These are phyloP conservation scores for Cremastinae sp. DNA, from an alignment of 2,888 invertebrate genomes.

Conservation along the genomic window DNA sequence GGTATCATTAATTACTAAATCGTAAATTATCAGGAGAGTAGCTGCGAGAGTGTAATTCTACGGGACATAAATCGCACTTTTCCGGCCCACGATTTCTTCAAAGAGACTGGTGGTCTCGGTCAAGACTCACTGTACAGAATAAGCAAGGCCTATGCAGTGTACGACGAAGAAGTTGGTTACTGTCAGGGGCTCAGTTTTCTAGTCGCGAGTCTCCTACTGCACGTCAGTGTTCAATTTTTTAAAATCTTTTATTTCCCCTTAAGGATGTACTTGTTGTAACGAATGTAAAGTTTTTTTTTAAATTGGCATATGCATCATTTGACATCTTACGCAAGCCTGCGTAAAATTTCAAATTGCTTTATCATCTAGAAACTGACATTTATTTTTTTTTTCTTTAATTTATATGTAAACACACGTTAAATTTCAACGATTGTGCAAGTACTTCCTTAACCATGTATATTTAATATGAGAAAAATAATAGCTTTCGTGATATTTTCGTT, in stretches of 20 bases:
- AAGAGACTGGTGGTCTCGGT: slow-evolving; percentile 95
- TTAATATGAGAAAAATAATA: background rate
- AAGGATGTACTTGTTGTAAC: too few relatives aligned
- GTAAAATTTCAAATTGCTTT: too few relatives aligned
- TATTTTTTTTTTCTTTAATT: background rate
- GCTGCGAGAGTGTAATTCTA: slow-evolving; percentile 96
- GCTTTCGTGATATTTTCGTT: slow-evolving; percentile 5
- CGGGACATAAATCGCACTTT: slow-evolving; percentile 99
- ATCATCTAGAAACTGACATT: too few relatives aligned
- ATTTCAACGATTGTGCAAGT: too few relatives aligned
- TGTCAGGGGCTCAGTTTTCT: slow-evolving; percentile 99
- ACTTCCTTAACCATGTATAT: background rate
- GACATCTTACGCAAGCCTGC: too few relatives aligned
- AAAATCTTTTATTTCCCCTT: too few relatives aligned
- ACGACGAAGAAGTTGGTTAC: slow-evolving; percentile 98
- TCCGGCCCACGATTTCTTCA: slow-evolving; percentile 99
- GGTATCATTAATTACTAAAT: background rate
- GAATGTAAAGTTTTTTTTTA: too few relatives aligned
- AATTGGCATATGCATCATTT: too few relatives aligned
- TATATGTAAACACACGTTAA: too few relatives aligned
- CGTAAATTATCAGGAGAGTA: slow-evolving; percentile 87
- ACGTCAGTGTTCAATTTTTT: slow-evolving; percentile 85
- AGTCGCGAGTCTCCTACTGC: slow-evolving; percentile 96
- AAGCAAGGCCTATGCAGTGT: slow-evolving; percentile 98
- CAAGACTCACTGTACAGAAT: slow-evolving; percentile 98